These are phyloP conservation scores for Darevskia nairensis DNA, from an alignment of 2,797 vertebrate species.

Conservation along the genomic window DNA sequence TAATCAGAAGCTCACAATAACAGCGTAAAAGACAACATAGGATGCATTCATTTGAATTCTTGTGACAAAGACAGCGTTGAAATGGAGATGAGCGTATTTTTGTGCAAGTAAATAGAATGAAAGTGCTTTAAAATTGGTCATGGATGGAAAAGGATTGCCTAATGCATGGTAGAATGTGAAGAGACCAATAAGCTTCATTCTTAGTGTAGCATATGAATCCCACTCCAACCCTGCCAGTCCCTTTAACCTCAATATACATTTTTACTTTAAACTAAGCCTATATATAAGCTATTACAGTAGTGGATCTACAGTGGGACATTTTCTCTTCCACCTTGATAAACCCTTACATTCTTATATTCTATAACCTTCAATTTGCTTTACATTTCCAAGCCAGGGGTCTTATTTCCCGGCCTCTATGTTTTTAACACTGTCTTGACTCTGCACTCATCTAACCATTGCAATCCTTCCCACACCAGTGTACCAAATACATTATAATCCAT, in stretches of 20 bases:
- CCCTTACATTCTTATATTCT: slow-evolving; percentile 48
- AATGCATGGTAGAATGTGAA: neutral
- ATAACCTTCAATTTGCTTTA: neutral
- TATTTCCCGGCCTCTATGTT: slow-evolving; percentile 55
- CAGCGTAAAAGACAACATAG: neutral
- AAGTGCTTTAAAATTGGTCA: neutral
- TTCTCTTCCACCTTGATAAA: slow-evolving; percentile 36
- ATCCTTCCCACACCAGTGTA: neutral
- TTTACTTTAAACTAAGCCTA: slow-evolving; percentile 38
- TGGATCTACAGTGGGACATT: slow-evolving; percentile 55
- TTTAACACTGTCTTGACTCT: slow-evolving; percentile 59
- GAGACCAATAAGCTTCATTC: neutral
- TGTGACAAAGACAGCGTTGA: neutral
- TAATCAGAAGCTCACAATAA: neutral
- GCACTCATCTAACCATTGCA: slow-evolving; percentile 15
- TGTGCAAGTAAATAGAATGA: neutral
- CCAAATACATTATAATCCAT: slow-evolving; percentile 53
- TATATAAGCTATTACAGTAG: neutral
- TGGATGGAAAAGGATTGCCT: neutral
- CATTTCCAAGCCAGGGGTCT: slow-evolving; percentile 17
- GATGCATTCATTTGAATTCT: neutral
- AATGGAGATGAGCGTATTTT: neutral
- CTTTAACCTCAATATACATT: slow-evolving; percentile 34
- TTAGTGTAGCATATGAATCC: neutral
- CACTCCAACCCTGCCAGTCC: neutral